These are phyloP conservation scores for Tragelaphus oryx DNA, from an alignment of 2,797 vertebrate genomes.

Conservation along the genomic window DNA sequence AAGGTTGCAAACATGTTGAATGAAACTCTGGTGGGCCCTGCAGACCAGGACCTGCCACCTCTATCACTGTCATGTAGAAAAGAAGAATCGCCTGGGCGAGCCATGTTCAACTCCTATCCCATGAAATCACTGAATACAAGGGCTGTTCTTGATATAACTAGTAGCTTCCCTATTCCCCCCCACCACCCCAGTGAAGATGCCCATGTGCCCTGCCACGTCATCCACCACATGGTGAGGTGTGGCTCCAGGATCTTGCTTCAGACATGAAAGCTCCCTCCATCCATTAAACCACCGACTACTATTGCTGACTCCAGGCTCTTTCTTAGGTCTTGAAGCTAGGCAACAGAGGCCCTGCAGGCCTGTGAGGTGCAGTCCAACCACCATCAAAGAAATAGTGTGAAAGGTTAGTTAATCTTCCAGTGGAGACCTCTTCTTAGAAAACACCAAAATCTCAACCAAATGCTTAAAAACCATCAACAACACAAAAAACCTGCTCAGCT, in stretches of 20 bases:
- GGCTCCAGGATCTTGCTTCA: neutral
- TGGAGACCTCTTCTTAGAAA: neutral
- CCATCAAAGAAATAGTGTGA: neutral
- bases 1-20: neutral
- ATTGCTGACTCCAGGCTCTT: neutral
- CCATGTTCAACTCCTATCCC: neutral
- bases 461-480: neutral
- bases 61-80: neutral
- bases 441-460: neutral
- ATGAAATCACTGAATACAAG: neutral
- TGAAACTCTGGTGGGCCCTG: neutral
- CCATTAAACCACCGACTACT: neutral
- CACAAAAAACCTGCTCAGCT: neutral
- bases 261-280: neutral
- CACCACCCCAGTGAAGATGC: neutral
- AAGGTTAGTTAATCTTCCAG: neutral
- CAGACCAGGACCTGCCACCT: neutral
- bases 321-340: neutral
- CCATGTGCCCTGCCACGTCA: neutral
- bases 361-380: neutral
- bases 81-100: neutral
- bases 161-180: neutral
- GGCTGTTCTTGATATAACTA: neutral
- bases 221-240: neutral
- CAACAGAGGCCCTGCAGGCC: neutral